Base-by-base conservation (phyloP, 1,140 invertebrate species). In the Anthonomus grandis region DNA sequence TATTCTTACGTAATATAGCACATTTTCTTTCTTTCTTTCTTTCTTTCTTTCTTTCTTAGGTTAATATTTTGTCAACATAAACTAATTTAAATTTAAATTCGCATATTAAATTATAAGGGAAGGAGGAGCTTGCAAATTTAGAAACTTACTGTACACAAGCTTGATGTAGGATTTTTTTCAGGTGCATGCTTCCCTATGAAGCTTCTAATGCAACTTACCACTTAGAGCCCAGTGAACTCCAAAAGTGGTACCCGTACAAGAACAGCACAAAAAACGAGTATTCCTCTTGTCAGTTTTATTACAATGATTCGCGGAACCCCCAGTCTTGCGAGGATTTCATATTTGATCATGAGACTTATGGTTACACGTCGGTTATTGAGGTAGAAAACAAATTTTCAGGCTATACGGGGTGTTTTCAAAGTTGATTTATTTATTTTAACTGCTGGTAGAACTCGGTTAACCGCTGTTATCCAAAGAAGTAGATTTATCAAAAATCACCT, bases 321-420 rank as follows among this genome's bases (percentile, higher is more conserved):
- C 67, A 9, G 57, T 25, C 46, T 4, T 87, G 86, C 66, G 64
- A 77, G 10, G 46, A 69, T 19, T 87, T 79, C 66, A 74, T 88
- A 15, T 87, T 82, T 65, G 81, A 87, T 64, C 74, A 65, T 22
- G 75, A 74, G 22, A 76, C 74, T 45, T 85, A 83, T 62, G 65
- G 77, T 53, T 82, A 79, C 58, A 86, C 82, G 56, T 80, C 82
- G 13, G 78, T 83, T n/a, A 84, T 80, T 17, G 83, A 87, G 70
- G 83, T 84, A 75, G n/a, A n/a, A n/a, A n/a, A n/a, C n/a, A 70
- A 47, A 18, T 31, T 17, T 39, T 4, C 15, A 54, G 57, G 54
- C 13, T 27, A 52, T n/a, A n/a, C n/a, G n/a, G n/a, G n/a, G n/a
- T n/a, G n/a, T n/a, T n/a, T n/a, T n/a, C n/a, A n/a, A n/a, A n/a